Conservation (phyloP, 37 sponge, comb jelly and placozoan genomes). For the Diacarnus erythraeanus region DNA sequence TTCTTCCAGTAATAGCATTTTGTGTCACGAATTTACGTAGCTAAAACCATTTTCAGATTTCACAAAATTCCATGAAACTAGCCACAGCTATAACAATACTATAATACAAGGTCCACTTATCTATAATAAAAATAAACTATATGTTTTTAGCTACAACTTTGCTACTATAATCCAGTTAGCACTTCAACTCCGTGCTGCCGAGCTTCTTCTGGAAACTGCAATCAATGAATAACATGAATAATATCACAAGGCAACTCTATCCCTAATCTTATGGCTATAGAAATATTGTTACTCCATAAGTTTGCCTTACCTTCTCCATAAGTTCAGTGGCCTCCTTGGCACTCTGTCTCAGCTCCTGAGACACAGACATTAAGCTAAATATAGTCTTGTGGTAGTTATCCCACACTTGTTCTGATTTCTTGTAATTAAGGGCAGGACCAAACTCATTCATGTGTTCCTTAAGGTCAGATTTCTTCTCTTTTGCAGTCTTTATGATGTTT, state of each 20-base stretch:
- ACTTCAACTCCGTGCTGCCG: background rate
- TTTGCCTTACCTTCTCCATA: background rate
- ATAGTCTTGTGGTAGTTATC: constrained; percentile 18
- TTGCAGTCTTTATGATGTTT: background rate
- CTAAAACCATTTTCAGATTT: background rate
- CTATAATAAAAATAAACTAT: background rate
- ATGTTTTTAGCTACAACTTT: background rate
- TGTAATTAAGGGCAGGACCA: background rate
- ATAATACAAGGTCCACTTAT: background rate
- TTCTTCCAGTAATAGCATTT: background rate
- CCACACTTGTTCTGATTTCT: background rate
- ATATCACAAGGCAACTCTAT: background rate
- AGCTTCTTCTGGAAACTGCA: background rate
- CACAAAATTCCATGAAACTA: background rate
- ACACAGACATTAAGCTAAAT: background rate
- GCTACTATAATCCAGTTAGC: background rate
- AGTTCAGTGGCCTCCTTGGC: background rate
- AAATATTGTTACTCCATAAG: too few relatives aligned
- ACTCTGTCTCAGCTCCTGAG: background rate
- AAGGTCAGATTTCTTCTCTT: background rate
- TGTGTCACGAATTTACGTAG: background rate
- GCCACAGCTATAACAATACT: background rate
- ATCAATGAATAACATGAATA: too few relatives aligned
- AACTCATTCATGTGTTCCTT: background rate
- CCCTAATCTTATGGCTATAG: too few relatives aligned